Evolutionary conservation across 2,888 invertebrate genomes (phyloP), one percentile per base, ranked within the genome.

Genomic region (Orthonevra nobilis): DNA sequence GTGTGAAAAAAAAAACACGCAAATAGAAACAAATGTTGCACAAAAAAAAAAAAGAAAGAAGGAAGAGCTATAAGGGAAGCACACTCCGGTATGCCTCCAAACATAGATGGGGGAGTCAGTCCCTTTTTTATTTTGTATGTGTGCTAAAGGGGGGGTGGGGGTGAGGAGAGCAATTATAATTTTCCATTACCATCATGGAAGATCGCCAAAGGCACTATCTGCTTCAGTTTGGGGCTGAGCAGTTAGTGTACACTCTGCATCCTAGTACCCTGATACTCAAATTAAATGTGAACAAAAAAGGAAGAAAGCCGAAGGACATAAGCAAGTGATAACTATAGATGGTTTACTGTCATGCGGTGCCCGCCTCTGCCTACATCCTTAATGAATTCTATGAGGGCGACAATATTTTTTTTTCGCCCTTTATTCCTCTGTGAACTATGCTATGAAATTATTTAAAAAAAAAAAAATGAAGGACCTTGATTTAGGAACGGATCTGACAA

Each of bases 101-200:
- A 68, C 52, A 74, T 68, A 68, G 68, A 66, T 64, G 52, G n/a
- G 70, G n/a, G n/a, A n/a, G n/a, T n/a, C n/a, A 60, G 56, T 69
- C 63, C 63, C 63, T 56, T 69, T 75, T 75, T 61, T 75, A 61
- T 46, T 40, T 63, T 69, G 61, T 61, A 69, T 15, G n/a, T n/a
- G n/a, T n/a, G n/a, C n/a, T n/a, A n/a, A n/a, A n/a, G n/a, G n/a
- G n/a, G n/a, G n/a, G n/a, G n/a, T n/a, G 32, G 61, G 61, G 61
- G 69, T 54, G 74, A 23, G n/a, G n/a, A 54, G 74, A 75, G 74
- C 69, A 75, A 75, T 75, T 75, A 69, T 75, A 75, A 75, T 75
- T 75, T 75, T 75, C 63, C 75, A 69, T 75, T 75, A 70, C 75
- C 70, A 70, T n/a, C n/a, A n/a, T 63, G 50, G 40, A 63, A 63